Base-by-base conservation (phyloP, 2,113 vertebrate species). In the Propithecus coquereli region DNA sequence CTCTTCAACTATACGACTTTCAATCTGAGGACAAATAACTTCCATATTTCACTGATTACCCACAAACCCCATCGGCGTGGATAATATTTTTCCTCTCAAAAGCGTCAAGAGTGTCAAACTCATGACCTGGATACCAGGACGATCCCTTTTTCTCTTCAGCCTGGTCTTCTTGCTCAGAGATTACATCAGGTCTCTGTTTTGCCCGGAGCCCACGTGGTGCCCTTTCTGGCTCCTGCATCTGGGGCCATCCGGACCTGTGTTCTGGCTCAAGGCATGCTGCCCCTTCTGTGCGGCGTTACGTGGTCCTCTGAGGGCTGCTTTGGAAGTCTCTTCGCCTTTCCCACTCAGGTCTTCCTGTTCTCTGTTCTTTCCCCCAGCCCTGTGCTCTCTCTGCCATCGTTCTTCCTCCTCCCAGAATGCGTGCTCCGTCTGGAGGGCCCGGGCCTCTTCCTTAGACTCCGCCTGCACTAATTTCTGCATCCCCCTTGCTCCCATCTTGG, bases 201-300 rank as follows among this genome's bases (percentile, higher is more conserved):
- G 20, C 1, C 70, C 5, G 0, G 37, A 12, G 50, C 50, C 50
- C 13, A 13, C 13, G 12, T 50, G 50, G 1, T 17, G 52, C 52
- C 52, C 37, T 43, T 14, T 8, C n/a, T n/a, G 12, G 59, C 2
- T 0, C 77, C 17, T 16, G 11, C 6, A 2, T 22, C 30, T 6
- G 0, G 0, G 5, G 37, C 34, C 22, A 0, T 0, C 2, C n/a
- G 2, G 1, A 1, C 59, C 43, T 10, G 4, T 0, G 30, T 30
- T 65, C 61, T 1, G 1, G 7, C 59, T 25, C 57, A 3, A 14
- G 16, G 14, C 1, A 16, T 8, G 17, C 13, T 1, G 9, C 45
- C 27, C 3, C 34, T 20, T 7, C 5, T 0, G 2, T 7, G 30
- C 9, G 1, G 40, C 1, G 0, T 18, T 3, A 8, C 20, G 18